These are phyloP conservation scores for Pyrochroa serraticornis DNA, from an alignment of 2,888 invertebrate species.

Conservation along the genomic window DNA sequence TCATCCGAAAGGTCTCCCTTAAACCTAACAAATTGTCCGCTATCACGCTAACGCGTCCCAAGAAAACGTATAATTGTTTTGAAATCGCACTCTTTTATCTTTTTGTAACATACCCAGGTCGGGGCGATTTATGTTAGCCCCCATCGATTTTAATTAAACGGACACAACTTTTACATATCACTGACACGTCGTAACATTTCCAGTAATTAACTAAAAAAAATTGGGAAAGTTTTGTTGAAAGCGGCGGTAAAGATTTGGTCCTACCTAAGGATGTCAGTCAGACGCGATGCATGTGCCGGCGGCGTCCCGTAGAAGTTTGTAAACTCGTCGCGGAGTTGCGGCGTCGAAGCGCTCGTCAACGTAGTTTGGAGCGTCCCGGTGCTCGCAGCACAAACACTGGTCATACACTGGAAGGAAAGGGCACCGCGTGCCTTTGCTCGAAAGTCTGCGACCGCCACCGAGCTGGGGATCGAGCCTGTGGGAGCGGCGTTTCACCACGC, in stretches of 20 bases:
- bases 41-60: slow-evolving; percentile 37
- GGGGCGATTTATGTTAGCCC: background rate
- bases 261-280: slow-evolving; percentile 22
- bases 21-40: slow-evolving; percentile 37
- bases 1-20: slow-evolving; percentile 18
- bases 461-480: slow-evolving; percentile 51
- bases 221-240: too few species aligned
- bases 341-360: slow-evolving; percentile 9
- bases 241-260: background rate
- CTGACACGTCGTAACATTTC: too few species aligned
- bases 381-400: slow-evolving; percentile 41
- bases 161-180: background rate
- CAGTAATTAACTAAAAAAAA: too few species aligned
- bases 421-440: slow-evolving; percentile 42
- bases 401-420: slow-evolving; percentile 44
- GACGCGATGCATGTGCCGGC: background rate
- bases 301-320: slow-evolving; percentile 13
- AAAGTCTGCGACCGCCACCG: slow-evolving; percentile 44
- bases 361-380: slow-evolving; percentile 24
- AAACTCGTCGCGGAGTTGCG: slow-evolving; percentile 16
- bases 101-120: background rate
- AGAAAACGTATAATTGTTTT: slow-evolving; percentile 39
- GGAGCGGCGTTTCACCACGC: slow-evolving; percentile 56
- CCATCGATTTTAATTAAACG: background rate
- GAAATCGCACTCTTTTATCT: slow-evolving; percentile 39